Evolutionary conservation across 2,797 vertebrate species (phyloP).

Genomic region (Arctocebus calabarensis): DNA sequence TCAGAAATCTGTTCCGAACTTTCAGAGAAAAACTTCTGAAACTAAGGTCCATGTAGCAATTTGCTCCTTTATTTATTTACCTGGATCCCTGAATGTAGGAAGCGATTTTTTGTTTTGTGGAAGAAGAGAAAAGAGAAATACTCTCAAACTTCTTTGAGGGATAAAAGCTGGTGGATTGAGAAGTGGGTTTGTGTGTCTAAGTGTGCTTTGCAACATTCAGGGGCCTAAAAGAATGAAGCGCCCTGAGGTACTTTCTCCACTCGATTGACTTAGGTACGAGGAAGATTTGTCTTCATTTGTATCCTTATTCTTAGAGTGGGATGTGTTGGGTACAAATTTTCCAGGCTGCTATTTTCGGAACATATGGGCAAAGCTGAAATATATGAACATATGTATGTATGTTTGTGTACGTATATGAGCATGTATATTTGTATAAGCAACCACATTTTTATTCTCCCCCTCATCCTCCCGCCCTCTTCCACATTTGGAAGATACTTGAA

Average conservation of each 20-base stretch:
- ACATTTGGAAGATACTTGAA: constrained; percentile 75
- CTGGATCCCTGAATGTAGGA: neutral
- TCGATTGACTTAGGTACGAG: neutral
- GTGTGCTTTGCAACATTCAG: neutral
- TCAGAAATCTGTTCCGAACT: neutral
- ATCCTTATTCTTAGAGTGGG: constrained; percentile 54
- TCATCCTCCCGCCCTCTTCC: constrained; percentile 37
- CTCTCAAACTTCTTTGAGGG: neutral
- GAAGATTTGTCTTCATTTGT: constrained; percentile 54
- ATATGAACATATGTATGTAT: constrained; percentile 81
- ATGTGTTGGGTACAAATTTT: constrained; percentile 62
- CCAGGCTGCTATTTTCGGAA: constrained; percentile 78
- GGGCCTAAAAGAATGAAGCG: neutral
- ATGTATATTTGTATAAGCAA: constrained; percentile 80
- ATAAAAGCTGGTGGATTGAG: neutral
- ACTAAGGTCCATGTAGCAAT: neutral
- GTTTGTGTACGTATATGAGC: constrained; percentile 75
- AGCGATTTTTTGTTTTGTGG: neutral
- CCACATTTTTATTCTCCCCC: constrained; percentile 73
- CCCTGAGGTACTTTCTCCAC: neutral
- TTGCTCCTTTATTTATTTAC: neutral
- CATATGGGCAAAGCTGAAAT: constrained; percentile 80
- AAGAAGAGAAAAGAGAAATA: neutral
- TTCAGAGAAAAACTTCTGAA: neutral
- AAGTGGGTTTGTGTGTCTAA: neutral